Base-by-base conservation (phyloP, 2,113 vertebrate genomes). In the Nansenia antarctica region DNA sequence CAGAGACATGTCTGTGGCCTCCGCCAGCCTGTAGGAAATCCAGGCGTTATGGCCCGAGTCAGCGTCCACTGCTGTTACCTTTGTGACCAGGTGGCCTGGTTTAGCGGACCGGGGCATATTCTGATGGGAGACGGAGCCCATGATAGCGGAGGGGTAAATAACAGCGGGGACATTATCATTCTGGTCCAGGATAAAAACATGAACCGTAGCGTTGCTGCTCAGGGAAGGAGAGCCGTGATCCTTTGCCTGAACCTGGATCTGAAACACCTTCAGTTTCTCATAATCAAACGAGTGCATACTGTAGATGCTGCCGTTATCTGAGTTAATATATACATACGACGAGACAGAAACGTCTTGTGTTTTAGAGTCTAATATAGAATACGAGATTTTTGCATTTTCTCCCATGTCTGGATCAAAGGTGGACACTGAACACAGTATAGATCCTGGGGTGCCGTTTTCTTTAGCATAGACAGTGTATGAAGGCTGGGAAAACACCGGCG, bases 271-370 rank as follows among this genome's bases (percentile, higher is more conserved):
- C 11, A 86, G 83, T 76, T 91, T 87, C 61, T 94, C 93, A 74
- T 92, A 92, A 69, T 96, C 94, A 54, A 95, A 93, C 4, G 94
- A 92, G 35, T 83, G 67, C 71, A 94, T 89, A 5, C 93, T 90
- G 54, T 91, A 94, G n/a, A 96, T 80, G 26, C 90, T 82, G 0
- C 94, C 94, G 0, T 82, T 95, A 0, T 92, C 91, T 2, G 93
- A 89, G 69, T 95, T 94, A 74, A 96, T 94, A 12, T 94, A 94
- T 47, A 95, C 39, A 34, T 92, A 95, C 20, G 88, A 91, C 47
- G 91, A 90, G 0, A 93, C 71, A 18, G 88, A 85, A 20, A 91
- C 87, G 61, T 86, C 87, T 47, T 88, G 86, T 18, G 82, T 86
- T 64, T 80, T 83, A 45, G 82, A 82, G 24, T 91, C 84, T 1